Evolutionary conservation across 2,888 invertebrate species (phyloP).

Genomic region (Nomada fucata): DNA sequence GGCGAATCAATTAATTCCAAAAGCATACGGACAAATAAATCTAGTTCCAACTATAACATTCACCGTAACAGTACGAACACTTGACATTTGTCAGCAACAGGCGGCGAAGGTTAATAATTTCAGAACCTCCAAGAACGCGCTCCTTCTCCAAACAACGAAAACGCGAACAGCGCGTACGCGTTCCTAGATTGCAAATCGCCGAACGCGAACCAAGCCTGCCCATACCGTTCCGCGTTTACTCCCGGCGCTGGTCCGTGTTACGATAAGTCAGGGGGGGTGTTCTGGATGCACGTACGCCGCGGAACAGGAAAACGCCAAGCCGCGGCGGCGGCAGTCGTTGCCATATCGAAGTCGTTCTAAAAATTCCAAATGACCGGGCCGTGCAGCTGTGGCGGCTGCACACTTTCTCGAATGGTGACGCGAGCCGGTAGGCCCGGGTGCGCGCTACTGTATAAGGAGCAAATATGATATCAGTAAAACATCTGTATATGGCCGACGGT

Average conservation of each 20-base stretch:
- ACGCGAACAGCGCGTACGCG: constrained; percentile 13
- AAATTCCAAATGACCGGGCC: constrained; percentile 59
- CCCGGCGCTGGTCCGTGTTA: neutral
- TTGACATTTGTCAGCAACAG: no score
- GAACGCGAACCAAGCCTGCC: neutral
- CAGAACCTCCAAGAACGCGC: no score
- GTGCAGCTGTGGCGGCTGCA: constrained; percentile 54
- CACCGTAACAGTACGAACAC: no score
- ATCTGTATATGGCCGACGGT: constrained; percentile 64
- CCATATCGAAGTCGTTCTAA: constrained; percentile 58
- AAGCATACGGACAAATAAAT: no score
- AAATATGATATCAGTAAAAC: constrained; percentile 71
- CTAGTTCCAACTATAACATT: no score
- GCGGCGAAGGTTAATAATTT: no score
- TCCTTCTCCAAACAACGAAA: neutral
- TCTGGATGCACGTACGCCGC: neutral
- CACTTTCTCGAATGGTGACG: constrained; percentile 60
- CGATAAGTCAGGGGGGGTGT: constrained; percentile 37
- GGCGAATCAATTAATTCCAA: no score
- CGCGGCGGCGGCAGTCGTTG: neutral
- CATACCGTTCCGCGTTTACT: constrained; percentile 20
- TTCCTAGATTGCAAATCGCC: constrained; percentile 3
- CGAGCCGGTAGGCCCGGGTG: constrained; percentile 45
- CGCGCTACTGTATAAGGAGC: constrained; percentile 59
- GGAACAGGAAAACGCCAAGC: constrained; percentile 18